phyloP scores from a whole-genome alignment of 2,113 vertebrate genomes.

The Danionella cerebrum region DNA sequence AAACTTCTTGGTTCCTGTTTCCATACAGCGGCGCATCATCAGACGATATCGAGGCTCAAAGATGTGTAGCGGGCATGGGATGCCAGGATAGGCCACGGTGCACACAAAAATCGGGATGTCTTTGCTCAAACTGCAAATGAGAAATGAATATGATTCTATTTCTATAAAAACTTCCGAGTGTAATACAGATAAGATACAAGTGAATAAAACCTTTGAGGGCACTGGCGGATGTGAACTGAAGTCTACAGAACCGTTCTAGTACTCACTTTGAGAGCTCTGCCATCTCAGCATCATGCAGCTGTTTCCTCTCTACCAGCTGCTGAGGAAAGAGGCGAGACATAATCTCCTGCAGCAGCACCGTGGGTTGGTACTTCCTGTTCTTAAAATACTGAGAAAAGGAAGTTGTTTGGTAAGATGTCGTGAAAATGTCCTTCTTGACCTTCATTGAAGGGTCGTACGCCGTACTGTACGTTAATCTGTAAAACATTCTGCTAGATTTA shows the following conservation, averaged over 20 bases:
- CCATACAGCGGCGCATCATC: conserved; percentile 87
- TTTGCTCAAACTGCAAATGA: conserved; percentile 66
- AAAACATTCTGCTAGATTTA: no score
- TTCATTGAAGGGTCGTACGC: no score
- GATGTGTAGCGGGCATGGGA: conserved; percentile 78
- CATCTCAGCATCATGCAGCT: conserved; percentile 73
- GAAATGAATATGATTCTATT: neutral
- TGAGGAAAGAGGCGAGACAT: conserved; percentile 66
- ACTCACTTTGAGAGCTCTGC: conserved; percentile 83
- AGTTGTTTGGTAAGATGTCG: conserved; percentile 7
- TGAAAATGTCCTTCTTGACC: no score
- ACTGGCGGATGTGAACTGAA: no score
- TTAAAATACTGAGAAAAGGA: conserved; percentile 69
- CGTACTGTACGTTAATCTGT: no score
- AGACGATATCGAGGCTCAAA: conserved; percentile 86
- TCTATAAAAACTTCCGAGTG: neutral
- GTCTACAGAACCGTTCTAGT: no score
- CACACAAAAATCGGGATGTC: conserved; percentile 86
- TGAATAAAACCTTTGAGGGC: no score
- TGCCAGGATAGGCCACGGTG: conserved; percentile 79
- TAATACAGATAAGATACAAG: no score
- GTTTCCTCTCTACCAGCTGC: conserved; percentile 72
- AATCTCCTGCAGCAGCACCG: conserved; percentile 70
- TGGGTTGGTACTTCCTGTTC: conserved; percentile 75
- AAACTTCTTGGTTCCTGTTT: conserved; percentile 82